Conservation (phyloP, 2,888 invertebrate species). For the Cyrtodaria siliqua region DNA sequence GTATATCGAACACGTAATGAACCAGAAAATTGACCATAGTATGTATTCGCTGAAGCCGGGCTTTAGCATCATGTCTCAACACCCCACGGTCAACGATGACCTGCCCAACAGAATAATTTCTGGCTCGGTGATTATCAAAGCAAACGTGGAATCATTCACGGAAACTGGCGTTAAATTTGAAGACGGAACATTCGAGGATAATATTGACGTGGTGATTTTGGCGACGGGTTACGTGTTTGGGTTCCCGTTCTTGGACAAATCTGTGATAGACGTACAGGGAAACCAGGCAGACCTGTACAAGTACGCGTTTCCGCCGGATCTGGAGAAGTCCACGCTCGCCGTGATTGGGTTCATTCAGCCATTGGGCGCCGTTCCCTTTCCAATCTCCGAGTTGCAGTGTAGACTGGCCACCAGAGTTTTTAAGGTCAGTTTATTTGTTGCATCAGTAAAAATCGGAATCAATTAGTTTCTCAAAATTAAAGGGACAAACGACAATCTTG, state of each 20-base stretch:
- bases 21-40: constrained; percentile 83
- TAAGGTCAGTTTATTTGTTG: too few species aligned
- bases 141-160: constrained; percentile 78
- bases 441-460: too few species aligned
- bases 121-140: constrained; percentile 84
- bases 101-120: constrained; percentile 84
- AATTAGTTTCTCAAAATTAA: too few species aligned
- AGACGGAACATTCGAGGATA: constrained; percentile 78
- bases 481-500: too few species aligned
- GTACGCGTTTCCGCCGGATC: constrained; percentile 85
- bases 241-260: constrained; percentile 85
- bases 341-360: constrained; percentile 86
- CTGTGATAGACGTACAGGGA: constrained; percentile 73
- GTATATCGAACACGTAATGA: not conserved
- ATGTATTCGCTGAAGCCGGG: constrained; percentile 85
- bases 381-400: constrained; percentile 86
- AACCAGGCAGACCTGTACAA: constrained; percentile 85
- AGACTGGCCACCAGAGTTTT: constrained; percentile 85
- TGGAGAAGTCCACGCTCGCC: constrained; percentile 83
- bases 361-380: constrained; percentile 86
- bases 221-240: constrained; percentile 86
- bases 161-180: constrained; percentile 79
- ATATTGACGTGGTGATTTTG: constrained; percentile 84
- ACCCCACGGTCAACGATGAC: constrained; percentile 85
- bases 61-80: constrained; percentile 73